These are phyloP conservation scores for Philereme transversata DNA, from an alignment of 2,888 invertebrate genomes.

Conservation along the genomic window DNA sequence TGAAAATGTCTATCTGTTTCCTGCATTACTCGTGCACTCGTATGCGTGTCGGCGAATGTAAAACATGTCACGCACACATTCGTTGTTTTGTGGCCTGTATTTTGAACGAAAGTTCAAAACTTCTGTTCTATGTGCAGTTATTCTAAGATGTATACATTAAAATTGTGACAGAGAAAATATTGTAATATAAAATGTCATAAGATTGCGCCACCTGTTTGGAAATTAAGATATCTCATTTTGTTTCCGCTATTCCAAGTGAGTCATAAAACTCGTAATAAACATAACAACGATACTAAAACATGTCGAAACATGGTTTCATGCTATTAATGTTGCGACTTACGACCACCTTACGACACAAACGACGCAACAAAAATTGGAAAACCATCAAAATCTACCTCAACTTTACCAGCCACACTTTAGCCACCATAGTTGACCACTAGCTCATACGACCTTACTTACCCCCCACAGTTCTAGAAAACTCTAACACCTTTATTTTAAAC, in stretches of 20 bases:
- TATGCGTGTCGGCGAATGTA: too few species aligned
- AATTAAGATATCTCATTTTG: background rate
- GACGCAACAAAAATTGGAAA: slow-evolving; percentile 31
- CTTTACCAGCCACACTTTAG: too few species aligned
- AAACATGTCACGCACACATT: too few species aligned
- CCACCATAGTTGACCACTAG: slow-evolving; percentile 2
- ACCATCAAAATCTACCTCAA: slow-evolving; percentile 28
- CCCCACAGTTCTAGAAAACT: background rate
- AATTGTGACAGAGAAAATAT: too few species aligned
- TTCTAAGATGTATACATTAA: too few species aligned
- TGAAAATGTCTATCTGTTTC: too few species aligned
- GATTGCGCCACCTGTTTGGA: background rate
- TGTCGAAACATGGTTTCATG: slow-evolving; percentile 14
- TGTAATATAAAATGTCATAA: too few species aligned
- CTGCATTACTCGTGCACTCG: too few species aligned
- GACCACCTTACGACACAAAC: slow-evolving; percentile 9
- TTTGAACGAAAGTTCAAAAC: too few species aligned
- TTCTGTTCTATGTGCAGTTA: too few species aligned
- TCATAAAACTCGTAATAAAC: slow-evolving; percentile 11
- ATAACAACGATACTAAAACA: slow-evolving; percentile 21
- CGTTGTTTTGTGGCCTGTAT: too few species aligned
- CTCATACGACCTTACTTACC: background rate
- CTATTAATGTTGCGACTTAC: slow-evolving; percentile 10
- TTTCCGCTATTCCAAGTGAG: background rate
- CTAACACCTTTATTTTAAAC: slow-evolving; percentile 2